Conservation (phyloP, 2,797 vertebrate species). For the Myripristis murdjan region DNA sequence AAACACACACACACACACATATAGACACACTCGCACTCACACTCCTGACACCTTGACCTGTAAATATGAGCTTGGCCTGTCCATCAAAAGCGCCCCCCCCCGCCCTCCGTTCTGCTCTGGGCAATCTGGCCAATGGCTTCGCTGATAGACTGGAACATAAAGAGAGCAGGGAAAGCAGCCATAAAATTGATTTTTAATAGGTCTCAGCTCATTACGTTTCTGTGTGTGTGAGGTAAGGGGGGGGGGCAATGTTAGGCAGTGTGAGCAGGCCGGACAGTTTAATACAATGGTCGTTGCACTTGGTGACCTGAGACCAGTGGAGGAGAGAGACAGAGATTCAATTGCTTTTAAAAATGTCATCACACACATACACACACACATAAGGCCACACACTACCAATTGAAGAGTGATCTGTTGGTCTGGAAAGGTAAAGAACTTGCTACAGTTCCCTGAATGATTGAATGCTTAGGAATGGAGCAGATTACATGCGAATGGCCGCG, state of each 20-base stretch:
- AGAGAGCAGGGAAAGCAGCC: slow-evolving; percentile 60
- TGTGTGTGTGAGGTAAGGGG: too few species aligned
- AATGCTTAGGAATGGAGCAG: slow-evolving; percentile 18
- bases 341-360: background rate
- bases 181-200: slow-evolving; percentile 84
- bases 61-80: slow-evolving; percentile 47
- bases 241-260: background rate
- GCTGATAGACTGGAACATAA: slow-evolving; percentile 76
- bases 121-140: slow-evolving; percentile 50
- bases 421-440: slow-evolving; percentile 27
- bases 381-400: background rate
- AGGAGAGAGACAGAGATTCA: background rate
- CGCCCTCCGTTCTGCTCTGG: slow-evolving; percentile 15
- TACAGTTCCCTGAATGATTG: slow-evolving; percentile 33
- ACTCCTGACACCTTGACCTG: slow-evolving; percentile 36
- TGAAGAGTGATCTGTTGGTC: slow-evolving; percentile 20
- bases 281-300: slow-evolving; percentile 43
- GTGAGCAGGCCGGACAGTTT: slow-evolving; percentile 1
- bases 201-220: slow-evolving; percentile 71
- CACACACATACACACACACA: slow-evolving; percentile 24
- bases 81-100: slow-evolving; percentile 30
- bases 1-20: background rate
- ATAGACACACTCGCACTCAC: background rate
- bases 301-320: slow-evolving; percentile 21
- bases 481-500: slow-evolving; percentile 63